These are phyloP conservation scores for Garrulus glandarius DNA, from an alignment of 2,797 vertebrate genomes.

Conservation along the genomic window DNA sequence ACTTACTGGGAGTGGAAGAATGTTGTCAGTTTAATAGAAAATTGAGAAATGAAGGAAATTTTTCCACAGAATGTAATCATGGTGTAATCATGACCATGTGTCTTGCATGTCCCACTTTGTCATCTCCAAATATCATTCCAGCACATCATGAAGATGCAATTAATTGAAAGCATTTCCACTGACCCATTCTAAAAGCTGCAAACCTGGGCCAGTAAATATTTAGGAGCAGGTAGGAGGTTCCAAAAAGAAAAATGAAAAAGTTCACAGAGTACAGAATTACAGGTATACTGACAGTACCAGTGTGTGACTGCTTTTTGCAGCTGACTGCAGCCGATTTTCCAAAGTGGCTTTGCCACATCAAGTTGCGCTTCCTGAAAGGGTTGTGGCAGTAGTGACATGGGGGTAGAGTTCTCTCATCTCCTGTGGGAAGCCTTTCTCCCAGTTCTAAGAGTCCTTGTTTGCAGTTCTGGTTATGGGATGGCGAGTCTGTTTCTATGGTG, in stretches of 20 bases:
- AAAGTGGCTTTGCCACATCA: background rate
- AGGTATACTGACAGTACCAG: background rate
- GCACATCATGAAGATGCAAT: background rate
- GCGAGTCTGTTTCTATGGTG: no score
- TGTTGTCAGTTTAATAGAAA: background rate
- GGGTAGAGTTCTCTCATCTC: no score
- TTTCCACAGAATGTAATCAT: background rate
- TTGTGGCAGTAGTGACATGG: background rate
- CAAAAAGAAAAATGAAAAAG: no score
- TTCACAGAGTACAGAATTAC: background rate
- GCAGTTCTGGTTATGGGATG: no score
- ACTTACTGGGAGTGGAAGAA: background rate
- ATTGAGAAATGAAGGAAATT: background rate
- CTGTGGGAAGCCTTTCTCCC: no score
- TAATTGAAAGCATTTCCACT: background rate
- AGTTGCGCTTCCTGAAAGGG: background rate
- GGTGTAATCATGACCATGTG: background rate
- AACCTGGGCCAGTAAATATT: background rate
- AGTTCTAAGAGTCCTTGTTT: no score
- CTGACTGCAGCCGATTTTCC: rapidly evolving
- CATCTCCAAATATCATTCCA: background rate
- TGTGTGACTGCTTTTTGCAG: background rate
- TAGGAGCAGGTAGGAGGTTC: background rate
- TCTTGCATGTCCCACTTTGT: background rate
- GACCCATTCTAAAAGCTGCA: background rate